Percentiles rank a stretch among this genome's conserved stretches.
These are phyloP conservation scores for Tenualosa thibaudeaui DNA, from an alignment of 2,797 vertebrate genomes.

Conservation along the genomic window DNA sequence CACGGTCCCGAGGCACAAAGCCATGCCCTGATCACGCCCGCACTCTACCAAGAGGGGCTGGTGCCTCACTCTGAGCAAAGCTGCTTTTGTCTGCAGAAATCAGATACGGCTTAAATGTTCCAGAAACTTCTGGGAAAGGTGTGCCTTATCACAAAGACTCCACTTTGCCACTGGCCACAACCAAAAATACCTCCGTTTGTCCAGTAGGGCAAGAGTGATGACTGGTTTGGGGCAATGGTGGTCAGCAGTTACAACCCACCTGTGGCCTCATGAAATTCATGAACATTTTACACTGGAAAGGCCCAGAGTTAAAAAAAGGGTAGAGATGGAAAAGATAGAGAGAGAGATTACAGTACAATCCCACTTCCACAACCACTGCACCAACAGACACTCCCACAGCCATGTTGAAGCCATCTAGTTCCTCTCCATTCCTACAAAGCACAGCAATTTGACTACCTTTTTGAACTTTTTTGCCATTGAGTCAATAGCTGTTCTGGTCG, in stretches of 20 bases:
- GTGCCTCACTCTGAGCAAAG: background rate
- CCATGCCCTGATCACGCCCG: conserved; percentile 15
- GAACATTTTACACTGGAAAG: background rate
- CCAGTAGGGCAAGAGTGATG: background rate
- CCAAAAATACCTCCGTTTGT: background rate
- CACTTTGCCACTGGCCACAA: background rate
- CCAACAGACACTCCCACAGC: background rate
- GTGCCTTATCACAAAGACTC: background rate
- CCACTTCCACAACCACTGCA: background rate
- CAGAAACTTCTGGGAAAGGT: conserved; percentile 22
- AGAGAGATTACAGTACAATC: background rate
- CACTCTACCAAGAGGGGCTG: background rate
- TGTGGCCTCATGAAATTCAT: conserved; percentile 2
- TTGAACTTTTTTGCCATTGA: background rate
- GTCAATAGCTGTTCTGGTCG: background rate
- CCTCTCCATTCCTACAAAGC: background rate
- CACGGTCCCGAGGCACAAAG: background rate
- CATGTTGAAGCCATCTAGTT: background rate
- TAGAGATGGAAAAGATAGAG: background rate
- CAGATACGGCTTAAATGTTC: conserved; percentile 18
- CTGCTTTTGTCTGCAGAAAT: conserved; percentile 18
- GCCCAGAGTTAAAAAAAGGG: background rate
- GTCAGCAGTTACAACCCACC: background rate
- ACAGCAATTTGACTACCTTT: background rate
- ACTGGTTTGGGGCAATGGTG: background rate